phyloP scores from a whole-genome alignment of 1,140 invertebrate species.

The Odontomachus brunneus region DNA sequence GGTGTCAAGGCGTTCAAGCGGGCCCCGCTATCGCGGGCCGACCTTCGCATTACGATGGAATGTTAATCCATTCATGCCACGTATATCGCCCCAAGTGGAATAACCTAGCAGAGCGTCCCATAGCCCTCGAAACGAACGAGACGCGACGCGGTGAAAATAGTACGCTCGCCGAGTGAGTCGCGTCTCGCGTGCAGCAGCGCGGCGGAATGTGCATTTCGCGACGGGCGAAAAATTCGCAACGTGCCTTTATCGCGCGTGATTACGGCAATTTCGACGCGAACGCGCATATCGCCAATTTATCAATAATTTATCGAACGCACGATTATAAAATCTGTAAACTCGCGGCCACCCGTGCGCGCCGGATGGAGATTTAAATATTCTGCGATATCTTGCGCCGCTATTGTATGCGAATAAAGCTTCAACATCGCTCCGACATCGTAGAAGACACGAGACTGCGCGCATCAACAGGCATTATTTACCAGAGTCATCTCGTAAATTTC shows the following conservation, averaged over 20 bases:
- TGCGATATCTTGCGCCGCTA: too few species aligned
- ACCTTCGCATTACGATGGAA: slow-evolving; percentile 59
- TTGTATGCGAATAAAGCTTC: neutral
- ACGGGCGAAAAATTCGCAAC: neutral
- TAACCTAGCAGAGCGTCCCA: slow-evolving; percentile 41
- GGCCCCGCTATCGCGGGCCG: slow-evolving; percentile 34
- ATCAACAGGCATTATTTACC: too few species aligned
- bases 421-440: neutral
- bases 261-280: neutral
- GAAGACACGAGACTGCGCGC: neutral
- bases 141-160: neutral
- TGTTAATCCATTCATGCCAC: slow-evolving; percentile 67
- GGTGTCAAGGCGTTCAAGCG: slow-evolving; percentile 70
- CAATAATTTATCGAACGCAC: too few species aligned
- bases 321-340: too few species aligned
- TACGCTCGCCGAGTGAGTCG: neutral
- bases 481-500: too few species aligned
- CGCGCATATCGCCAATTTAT: neutral
- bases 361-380: too few species aligned
- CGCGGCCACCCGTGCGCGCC: too few species aligned
- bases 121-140: neutral
- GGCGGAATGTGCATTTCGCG: slow-evolving; percentile 12
- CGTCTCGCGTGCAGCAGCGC: slow-evolving; percentile 15
- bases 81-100: slow-evolving; percentile 37
- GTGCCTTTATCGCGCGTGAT: neutral